Evolutionary conservation across 2,113 vertebrate species (phyloP), one percentile per base, ranked within the genome.

Genomic region (Amblyornis subalaris): DNA sequence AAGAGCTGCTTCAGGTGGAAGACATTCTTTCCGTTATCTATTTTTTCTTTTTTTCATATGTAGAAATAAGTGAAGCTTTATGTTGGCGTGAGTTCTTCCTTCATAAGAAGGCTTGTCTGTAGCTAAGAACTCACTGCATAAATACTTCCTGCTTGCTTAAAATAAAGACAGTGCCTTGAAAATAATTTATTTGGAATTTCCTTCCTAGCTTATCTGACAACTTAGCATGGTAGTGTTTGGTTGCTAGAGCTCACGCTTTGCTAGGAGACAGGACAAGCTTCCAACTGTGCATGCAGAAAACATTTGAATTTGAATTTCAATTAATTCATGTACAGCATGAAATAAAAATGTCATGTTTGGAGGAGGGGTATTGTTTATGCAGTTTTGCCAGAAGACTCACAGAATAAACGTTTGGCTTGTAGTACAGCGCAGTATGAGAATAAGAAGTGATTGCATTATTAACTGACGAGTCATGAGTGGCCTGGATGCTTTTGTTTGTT

Each of bases 241-340:
- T 89, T 91, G 72, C 82, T 91, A 83, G 70, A 93, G 66, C 1
- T 14, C 75, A 74, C 6, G 0, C 70, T 93, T 88, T 3, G 7
- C 89, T 83, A 79, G 80, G 65, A 96, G 95, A 78, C 88, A 93
- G 90, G 92, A 92, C 88, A 88, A 86, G 96, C 88, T 90, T 95
- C 88, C 82, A 76, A 91, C 89, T 93, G 75, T 91, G 94, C 75
- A 57, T 65, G 72, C 90, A 86, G 75, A 81, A 88, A 81, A 85
- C 88, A 57, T 72, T 42, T 77, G 18, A 42, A 67, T 92, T 94
- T 96, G 75, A 82, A 85, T 96, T 96, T 90, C 77, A 79, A 85
- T 94, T 96, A 85, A 91, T 95, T 96, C 62, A 92, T 4, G 8
- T 90, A 87, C 86, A 91, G 64, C 81, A 42, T 36, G 85, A 81